A percentile compares a stretch with the other conserved stretches of the same genome.
phyloP scores from a whole-genome alignment of 2,888 invertebrate species.

The Ornithoptera alexandrae region DNA sequence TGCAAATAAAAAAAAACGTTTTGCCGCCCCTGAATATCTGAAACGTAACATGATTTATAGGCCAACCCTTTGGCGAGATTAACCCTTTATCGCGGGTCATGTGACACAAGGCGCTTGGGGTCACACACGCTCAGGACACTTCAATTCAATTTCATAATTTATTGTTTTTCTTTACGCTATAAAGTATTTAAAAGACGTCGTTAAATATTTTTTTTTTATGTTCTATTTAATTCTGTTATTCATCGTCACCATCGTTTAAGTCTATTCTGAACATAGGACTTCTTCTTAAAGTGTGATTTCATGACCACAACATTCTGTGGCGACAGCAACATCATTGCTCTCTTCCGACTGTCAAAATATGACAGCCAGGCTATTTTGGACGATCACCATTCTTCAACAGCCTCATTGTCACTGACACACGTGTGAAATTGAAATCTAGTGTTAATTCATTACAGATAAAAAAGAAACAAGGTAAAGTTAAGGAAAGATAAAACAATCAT shows the following conservation, averaged over 20 bases:
- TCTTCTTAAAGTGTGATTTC: no score
- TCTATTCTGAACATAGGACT: no score
- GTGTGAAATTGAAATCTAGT: no score
- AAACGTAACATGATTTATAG: conserved; percentile 73
- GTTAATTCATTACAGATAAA: no score
- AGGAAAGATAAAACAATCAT: no score
- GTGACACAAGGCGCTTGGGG: conserved; percentile 52
- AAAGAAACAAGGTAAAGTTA: no score
- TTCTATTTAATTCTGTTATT: neutral
- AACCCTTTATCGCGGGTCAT: conserved; percentile 74
- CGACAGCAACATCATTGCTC: no score
- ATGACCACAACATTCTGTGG: no score
- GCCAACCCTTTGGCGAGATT: conserved; percentile 73
- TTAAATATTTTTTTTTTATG: neutral
- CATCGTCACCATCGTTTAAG: neutral
- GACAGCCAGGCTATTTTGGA: no score
- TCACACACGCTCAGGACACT: conserved; percentile 50
- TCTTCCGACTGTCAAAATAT: no score
- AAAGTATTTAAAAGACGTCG: conserved; percentile 17
- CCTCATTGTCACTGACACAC: no score
- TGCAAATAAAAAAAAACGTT: neutral
- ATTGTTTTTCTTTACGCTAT: conserved; percentile 37
- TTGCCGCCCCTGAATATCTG: conserved; percentile 53
- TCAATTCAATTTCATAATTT: conserved; percentile 55
- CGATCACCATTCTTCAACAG: no score